Base-by-base conservation (phyloP, 2,113 vertebrate species). In the Cygnus atratus region DNA sequence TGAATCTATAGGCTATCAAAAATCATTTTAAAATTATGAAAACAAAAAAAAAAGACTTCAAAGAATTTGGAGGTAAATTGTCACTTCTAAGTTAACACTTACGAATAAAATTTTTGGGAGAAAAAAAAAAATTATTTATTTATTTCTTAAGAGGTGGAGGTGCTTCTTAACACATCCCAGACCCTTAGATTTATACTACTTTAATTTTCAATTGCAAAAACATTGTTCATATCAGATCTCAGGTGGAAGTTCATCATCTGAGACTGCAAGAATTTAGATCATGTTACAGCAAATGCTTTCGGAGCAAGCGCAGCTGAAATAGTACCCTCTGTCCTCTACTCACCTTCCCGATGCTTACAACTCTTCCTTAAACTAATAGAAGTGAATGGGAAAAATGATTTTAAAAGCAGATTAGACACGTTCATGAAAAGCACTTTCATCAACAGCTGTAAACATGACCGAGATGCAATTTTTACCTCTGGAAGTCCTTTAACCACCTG, bases 101-200 rank as follows among this genome's bases (percentile, higher is more conserved):
- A 31, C 31, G 8, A 68, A 25, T 4, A 37, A 26, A 2, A 8
- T 55, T 84, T 55, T 3, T 0, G 1, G 3, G 7, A 1, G 2
- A 19, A 46, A 46, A 46, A 52, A 33, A 35, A 54, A 72, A 72
- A 11, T 24, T 50, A 21, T 50, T 50, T 50, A 11, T 50, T 50
- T 50, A 24, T 50, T 22, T 11, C 48, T 50, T 50, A 12, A 13
- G 48, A 24, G 22, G 48, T 50, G 46, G 46, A 48, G 46, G 20
- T 9, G 20, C 9, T 46, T 48, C 48, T 12, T 22, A 48, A 48
- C 48, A 31, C 5, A 41, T 5, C 5, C 8, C n/a, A 77, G 10
- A 44, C 35, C 2, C 21, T 67, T 52, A 19, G 5, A 44, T 5
- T 43, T 88, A 71, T 48, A 22, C 3, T 62, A 1, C 58, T 65